Evolutionary conservation across 2,888 invertebrate species (phyloP).

Genomic region (Tipula unca): DNA sequence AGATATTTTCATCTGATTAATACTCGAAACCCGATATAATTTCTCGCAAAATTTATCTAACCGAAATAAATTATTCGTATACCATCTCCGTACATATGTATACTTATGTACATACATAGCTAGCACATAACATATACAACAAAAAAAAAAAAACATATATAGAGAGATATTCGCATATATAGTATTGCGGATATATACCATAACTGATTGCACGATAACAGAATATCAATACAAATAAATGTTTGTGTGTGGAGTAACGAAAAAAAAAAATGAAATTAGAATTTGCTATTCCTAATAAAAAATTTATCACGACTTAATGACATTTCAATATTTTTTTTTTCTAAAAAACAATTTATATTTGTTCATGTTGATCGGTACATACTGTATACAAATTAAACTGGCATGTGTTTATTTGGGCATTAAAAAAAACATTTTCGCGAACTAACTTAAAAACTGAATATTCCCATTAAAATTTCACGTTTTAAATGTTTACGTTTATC

Average conservation of each 20-base stretch:
- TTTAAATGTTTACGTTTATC: too few relatives aligned
- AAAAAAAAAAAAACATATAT: background rate
- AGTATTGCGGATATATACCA: background rate
- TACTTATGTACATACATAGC: background rate
- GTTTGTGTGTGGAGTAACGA: background rate
- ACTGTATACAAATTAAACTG: too few relatives aligned
- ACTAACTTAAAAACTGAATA: too few relatives aligned
- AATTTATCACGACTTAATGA: background rate
- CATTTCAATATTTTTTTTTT: background rate
- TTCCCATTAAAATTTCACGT: too few relatives aligned
- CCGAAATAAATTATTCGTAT: constrained; percentile 10
- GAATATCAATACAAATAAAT: constrained; percentile 1
- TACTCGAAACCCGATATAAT: constrained; percentile 14
- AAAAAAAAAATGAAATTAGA: background rate
- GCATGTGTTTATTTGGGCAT: too few relatives aligned
- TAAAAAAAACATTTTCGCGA: too few relatives aligned
- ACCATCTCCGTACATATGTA: background rate
- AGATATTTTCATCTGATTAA: background rate
- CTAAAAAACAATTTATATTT: too few relatives aligned
- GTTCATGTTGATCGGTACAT: too few relatives aligned
- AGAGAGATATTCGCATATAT: background rate
- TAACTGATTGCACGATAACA: constrained; percentile 14
- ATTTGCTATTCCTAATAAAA: background rate
- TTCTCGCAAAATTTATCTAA: background rate
- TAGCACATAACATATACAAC: too few relatives aligned